A percentile compares a stretch with the other conserved stretches of the same genome.
Conservation (phyloP, 2,113 vertebrate genomes). For the Grammomys dolichurus region DNA sequence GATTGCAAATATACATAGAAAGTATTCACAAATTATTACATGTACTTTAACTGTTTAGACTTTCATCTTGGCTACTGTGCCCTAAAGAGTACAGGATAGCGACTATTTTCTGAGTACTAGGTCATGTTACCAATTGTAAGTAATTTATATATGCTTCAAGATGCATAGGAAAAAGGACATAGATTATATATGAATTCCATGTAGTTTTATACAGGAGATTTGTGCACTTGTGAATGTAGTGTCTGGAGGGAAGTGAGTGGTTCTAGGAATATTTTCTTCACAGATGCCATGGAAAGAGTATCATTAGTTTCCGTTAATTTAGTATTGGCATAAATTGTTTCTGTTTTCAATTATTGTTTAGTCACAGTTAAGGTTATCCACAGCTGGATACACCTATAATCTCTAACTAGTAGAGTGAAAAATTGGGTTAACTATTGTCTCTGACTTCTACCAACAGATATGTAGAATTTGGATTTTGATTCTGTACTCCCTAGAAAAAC, state of each 20-base stretch:
- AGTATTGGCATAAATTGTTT: neutral
- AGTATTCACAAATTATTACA: neutral
- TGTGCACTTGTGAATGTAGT: neutral
- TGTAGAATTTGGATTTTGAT: neutral
- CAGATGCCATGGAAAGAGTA: neutral
- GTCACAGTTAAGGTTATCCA: neutral
- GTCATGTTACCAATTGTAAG: neutral
- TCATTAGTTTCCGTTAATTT: neutral
- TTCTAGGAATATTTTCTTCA: neutral
- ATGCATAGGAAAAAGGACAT: no score
- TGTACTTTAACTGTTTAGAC: neutral
- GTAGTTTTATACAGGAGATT: neutral
- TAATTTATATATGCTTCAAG: neutral
- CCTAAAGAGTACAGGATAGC: neutral
- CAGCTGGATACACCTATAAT: neutral
- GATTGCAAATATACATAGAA: neutral
- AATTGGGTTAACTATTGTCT: neutral
- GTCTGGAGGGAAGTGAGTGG: accelerated
- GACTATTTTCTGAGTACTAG: neutral
- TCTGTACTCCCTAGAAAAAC: neutral
- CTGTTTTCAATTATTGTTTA: neutral
- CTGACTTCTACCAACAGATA: neutral
- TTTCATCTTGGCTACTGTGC: neutral
- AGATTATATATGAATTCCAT: neutral
- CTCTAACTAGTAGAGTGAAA: neutral